phyloP scores from a whole-genome alignment of 2,888 invertebrate species.

The Latheticus oryzae region DNA sequence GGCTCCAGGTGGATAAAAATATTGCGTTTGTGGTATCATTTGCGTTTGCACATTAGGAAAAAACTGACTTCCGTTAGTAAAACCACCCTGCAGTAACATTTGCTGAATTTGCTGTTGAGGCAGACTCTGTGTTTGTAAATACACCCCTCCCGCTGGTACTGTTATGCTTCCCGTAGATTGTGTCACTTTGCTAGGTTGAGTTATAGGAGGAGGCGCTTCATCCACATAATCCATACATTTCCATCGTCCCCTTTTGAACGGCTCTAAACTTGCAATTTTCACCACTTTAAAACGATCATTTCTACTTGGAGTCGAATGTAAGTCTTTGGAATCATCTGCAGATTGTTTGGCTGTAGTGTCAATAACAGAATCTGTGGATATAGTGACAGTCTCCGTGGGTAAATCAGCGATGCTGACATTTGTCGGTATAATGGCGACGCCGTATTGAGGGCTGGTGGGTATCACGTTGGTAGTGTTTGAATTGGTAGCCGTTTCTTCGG shows the following conservation, averaged over 20 bases:
- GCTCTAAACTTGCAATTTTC: constrained; percentile 81
- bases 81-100: constrained; percentile 63
- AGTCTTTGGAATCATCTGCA: constrained; percentile 68
- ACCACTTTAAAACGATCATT: constrained; percentile 80
- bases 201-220: constrained; percentile 66
- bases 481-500: constrained; percentile 47
- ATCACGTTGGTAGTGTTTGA: constrained; percentile 67
- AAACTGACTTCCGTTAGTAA: constrained; percentile 57
- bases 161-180: constrained; percentile 58
- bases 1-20: constrained; percentile 63
- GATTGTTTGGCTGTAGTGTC: constrained; percentile 63
- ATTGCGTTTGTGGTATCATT: constrained; percentile 62
- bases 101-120: constrained; percentile 66
- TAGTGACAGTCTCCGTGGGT: constrained; percentile 52
- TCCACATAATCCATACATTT: constrained; percentile 82
- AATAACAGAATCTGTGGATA: constrained; percentile 55
- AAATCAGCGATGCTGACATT: constrained; percentile 40
- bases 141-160: constrained; percentile 53
- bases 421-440: constrained; percentile 71
- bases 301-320: constrained; percentile 68
- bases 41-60: constrained; percentile 60
- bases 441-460: constrained; percentile 75
- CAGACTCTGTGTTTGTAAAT: constrained; percentile 65
- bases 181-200: constrained; percentile 49
- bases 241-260: constrained; percentile 81